Percentiles rank a stretch among this genome's conserved stretches.
phyloP scores from a whole-genome alignment of 1,140 invertebrate species.

The Bombus cullumanus region DNA sequence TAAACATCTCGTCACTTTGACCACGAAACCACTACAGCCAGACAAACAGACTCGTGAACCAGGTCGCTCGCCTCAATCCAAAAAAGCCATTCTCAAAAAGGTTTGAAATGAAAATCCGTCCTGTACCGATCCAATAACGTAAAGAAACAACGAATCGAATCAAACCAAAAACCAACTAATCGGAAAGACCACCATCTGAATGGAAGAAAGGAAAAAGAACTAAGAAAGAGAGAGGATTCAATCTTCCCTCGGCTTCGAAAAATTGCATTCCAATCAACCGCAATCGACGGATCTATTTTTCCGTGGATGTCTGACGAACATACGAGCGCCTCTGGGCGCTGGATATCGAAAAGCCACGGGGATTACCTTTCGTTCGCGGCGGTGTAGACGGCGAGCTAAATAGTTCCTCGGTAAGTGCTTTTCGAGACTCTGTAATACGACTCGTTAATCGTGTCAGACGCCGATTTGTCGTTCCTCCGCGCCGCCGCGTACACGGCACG shows the following conservation, averaged over 20 bases:
- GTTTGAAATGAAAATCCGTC: background rate
- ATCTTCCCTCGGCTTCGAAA: slow-evolving; percentile 23
- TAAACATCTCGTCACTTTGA: background rate
- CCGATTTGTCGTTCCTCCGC: slow-evolving; percentile 49
- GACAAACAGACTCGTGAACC: background rate
- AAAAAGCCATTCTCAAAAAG: background rate
- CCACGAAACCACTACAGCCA: background rate
- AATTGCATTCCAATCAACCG: slow-evolving; percentile 20
- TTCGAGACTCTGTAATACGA: slow-evolving; percentile 48
- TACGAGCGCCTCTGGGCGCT: background rate
- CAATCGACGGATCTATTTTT: background rate
- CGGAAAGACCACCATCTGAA: background rate
- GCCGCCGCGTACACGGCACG: slow-evolving; percentile 44
- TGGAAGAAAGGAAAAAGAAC: background rate
- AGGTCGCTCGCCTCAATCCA: background rate
- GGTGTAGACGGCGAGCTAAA: background rate
- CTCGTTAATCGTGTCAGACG: slow-evolving; percentile 49
- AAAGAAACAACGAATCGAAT: background rate
- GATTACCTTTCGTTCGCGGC: slow-evolving; percentile 38
- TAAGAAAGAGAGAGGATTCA: slow-evolving; percentile 12
- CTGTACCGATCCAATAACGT: background rate
- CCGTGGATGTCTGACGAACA: background rate
- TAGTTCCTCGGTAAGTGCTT: slow-evolving; percentile 35
- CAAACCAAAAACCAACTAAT: background rate
- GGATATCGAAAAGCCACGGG: slow-evolving; percentile 4